Conservation (phyloP, 2,888 invertebrate genomes). For the Operophtera brumata region DNA sequence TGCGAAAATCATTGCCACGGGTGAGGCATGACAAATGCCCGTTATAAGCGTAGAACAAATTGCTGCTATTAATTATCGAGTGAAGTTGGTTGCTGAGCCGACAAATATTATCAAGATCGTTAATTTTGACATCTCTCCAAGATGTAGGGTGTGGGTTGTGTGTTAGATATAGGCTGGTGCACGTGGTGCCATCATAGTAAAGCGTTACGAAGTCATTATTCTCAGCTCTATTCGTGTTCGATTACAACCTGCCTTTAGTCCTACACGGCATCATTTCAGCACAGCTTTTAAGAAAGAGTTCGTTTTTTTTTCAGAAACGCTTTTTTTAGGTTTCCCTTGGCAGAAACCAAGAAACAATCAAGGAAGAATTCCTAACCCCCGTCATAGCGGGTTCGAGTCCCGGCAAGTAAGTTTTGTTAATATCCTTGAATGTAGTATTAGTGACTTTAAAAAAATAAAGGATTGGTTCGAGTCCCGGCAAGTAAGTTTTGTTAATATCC, state of each 20-base stretch:
- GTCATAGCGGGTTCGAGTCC: no score
- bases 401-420: no score
- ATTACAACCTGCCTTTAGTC: not conserved
- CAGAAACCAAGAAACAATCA: no score
- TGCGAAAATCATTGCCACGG: slow-evolving; percentile 71
- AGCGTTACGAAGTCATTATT: slow-evolving; percentile 5
- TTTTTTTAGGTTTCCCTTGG: no score
- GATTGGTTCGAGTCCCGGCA: no score
- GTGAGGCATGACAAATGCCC: slow-evolving; percentile 75
- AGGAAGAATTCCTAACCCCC: no score
- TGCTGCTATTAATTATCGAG: slow-evolving; percentile 75
- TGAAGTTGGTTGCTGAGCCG: slow-evolving; percentile 70
- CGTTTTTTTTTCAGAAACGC: no score
- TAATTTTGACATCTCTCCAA: slow-evolving; percentile 73
- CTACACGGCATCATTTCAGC: no score
- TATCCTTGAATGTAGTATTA: no score
- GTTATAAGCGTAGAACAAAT: slow-evolving; percentile 78
- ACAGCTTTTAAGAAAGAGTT: no score
- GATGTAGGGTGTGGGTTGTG: slow-evolving; percentile 36
- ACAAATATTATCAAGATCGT: slow-evolving; percentile 80
- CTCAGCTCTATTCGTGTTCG: slow-evolving; percentile 5
- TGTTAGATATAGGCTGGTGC: slow-evolving; percentile 58
- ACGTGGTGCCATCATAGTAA: slow-evolving; percentile 35
- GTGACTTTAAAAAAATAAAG: no score
- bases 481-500: no score